Conservation (phyloP, 35 echinoderm and acorn worm species). For the Stichopus chloronotus region DNA sequence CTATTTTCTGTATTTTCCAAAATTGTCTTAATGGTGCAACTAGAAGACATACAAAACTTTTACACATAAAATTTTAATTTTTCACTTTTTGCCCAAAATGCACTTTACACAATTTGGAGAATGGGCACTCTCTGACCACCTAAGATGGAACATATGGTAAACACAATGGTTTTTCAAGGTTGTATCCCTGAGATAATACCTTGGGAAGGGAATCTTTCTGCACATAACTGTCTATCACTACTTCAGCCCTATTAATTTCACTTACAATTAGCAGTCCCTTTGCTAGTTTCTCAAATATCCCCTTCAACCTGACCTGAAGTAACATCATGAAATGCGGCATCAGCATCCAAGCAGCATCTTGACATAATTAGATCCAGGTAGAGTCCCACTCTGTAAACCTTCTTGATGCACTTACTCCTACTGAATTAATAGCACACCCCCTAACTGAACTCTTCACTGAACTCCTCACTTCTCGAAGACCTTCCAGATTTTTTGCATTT, state of each 20-base stretch:
- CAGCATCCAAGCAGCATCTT: background rate
- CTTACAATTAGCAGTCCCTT: background rate
- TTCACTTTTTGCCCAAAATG: too few relatives aligned
- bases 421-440: background rate
- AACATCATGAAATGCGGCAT: constrained; percentile 19
- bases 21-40: too few relatives aligned
- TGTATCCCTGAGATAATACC: background rate
- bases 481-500: background rate
- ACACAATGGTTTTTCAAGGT: too few relatives aligned
- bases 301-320: background rate
- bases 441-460: background rate
- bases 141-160: too few relatives aligned
- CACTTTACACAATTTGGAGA: too few relatives aligned
- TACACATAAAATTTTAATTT: too few relatives aligned
- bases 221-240: background rate
- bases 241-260: constrained; percentile 2
- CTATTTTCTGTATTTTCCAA: too few relatives aligned
- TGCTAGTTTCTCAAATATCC: background rate
- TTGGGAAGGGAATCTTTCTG: background rate
- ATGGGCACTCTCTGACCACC: too few relatives aligned
- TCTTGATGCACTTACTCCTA: background rate
- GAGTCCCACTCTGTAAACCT: background rate
- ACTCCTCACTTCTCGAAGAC: background rate
- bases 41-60: too few relatives aligned
- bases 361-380: background rate